phyloP scores from a whole-genome alignment of 2,888 invertebrate species.

The Clunio marinus region DNA sequence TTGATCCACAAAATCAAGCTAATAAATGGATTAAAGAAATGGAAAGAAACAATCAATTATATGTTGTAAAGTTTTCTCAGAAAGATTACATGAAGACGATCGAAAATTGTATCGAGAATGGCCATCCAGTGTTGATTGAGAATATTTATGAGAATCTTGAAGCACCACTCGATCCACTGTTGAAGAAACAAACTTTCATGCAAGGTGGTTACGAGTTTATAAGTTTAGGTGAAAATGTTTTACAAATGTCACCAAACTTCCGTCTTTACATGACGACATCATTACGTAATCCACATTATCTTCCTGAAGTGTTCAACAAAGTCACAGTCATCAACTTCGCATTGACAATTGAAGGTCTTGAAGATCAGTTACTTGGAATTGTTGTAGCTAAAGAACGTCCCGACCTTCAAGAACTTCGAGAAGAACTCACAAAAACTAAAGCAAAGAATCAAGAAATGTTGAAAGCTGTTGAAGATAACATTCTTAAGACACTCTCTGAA shows the following conservation, averaged over 20 bases:
- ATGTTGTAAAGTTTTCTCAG: slow-evolving; percentile 50
- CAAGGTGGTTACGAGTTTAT: slow-evolving; percentile 72
- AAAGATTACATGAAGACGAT: slow-evolving; percentile 54
- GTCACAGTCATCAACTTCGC: slow-evolving; percentile 83
- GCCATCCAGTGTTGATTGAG: slow-evolving; percentile 74
- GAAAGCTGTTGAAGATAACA: slow-evolving; percentile 83
- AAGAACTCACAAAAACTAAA: slow-evolving; percentile 71
- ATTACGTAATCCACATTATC: slow-evolving; percentile 81
- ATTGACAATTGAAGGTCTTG: slow-evolving; percentile 67
- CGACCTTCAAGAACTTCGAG: slow-evolving; percentile 78
- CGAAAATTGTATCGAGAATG: slow-evolving; percentile 67
- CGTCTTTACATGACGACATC: slow-evolving; percentile 83
- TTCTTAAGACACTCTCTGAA: slow-evolving; percentile 75
- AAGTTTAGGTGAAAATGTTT: slow-evolving; percentile 78
- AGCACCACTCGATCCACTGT: slow-evolving; percentile 77
- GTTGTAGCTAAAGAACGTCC: slow-evolving; percentile 87
- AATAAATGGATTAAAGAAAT: slow-evolving; percentile 88
- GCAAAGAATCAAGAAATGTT: slow-evolving; percentile 76
- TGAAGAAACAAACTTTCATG: slow-evolving; percentile 71
- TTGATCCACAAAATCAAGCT: slow-evolving; percentile 90
- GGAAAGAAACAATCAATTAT: slow-evolving; percentile 57
- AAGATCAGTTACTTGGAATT: slow-evolving; percentile 80
- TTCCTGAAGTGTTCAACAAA: slow-evolving; percentile 84
- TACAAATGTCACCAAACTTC: slow-evolving; percentile 75
- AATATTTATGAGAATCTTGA: slow-evolving; percentile 82